Conservation (phyloP, 2,888 invertebrate species). For the Trissolcus brochymenae region DNA sequence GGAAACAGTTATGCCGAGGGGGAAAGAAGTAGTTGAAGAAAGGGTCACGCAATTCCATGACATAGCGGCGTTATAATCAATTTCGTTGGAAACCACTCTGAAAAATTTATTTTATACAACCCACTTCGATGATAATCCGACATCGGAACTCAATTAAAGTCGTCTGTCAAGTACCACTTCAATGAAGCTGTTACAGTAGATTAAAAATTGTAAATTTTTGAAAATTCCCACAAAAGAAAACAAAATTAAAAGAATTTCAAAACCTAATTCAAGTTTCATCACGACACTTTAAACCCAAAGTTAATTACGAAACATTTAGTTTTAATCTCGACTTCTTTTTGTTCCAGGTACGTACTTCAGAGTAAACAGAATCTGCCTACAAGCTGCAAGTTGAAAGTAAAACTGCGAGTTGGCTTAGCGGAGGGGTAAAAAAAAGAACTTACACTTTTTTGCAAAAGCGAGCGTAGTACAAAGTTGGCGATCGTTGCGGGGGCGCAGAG, state of each 20-base stretch:
- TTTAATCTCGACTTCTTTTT: constrained; percentile 11
- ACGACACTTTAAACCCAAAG: neutral
- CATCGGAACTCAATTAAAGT: constrained; percentile 6
- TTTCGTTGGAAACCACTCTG: neutral
- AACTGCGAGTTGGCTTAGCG: constrained; percentile 6
- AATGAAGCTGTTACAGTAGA: no score
- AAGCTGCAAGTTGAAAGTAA: constrained; percentile 22
- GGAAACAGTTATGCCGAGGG: constrained; percentile 44
- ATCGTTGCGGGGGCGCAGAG: constrained; percentile 1
- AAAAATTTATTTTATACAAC: constrained; percentile 6
- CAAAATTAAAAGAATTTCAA: no score
- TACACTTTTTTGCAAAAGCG: constrained; percentile 2
- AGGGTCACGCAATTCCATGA: constrained; percentile 42
- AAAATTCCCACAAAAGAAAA: no score
- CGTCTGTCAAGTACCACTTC: neutral
- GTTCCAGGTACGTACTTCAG: constrained; percentile 35
- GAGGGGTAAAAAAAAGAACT: no score
- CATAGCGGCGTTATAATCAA: constrained; percentile 16
- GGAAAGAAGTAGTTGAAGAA: constrained; percentile 37
- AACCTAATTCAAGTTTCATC: no score
- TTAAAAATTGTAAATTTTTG: no score
- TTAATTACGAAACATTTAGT: constrained; percentile 1
- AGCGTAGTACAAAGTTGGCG: neutral
- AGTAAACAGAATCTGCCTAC: constrained; percentile 2
- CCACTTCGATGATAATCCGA: constrained; percentile 1